Percentiles rank a stretch among this genome's conserved stretches.
These are phyloP conservation scores for Stegodyphus mimosarum DNA, from an alignment of 1,140 invertebrate species.

Conservation along the genomic window DNA sequence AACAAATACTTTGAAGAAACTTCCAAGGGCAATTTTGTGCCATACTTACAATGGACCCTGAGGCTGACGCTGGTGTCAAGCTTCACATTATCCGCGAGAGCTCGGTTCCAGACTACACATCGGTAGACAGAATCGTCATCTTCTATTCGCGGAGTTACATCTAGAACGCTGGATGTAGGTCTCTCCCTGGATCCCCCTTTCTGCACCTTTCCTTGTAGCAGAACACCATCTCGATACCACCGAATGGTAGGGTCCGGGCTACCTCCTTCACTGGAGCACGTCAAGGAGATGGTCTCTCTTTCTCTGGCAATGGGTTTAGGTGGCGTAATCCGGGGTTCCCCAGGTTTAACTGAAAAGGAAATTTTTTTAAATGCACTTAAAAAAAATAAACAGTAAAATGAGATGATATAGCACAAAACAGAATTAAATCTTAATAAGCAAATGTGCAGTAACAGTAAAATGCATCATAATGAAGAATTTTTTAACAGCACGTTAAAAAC, in stretches of 20 bases:
- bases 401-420: too few species aligned
- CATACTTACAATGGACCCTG: conserved; percentile 87
- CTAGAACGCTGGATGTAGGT: conserved; percentile 79
- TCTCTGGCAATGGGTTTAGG: conserved; percentile 80
- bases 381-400: too few species aligned
- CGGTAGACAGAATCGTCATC: conserved; percentile 85
- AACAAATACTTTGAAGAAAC: not conserved
- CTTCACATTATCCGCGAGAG: conserved; percentile 81
- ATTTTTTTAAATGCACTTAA: too few species aligned
- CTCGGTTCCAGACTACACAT: conserved; percentile 88
- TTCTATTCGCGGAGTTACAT: conserved; percentile 80
- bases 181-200: conserved; percentile 77
- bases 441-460: not conserved
- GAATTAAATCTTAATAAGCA: not conserved
- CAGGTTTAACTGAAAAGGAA: conserved; percentile 75
- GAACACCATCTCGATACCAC: conserved; percentile 71
- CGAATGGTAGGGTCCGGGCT: conserved; percentile 87
- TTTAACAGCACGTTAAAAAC: too few species aligned
- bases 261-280: conserved; percentile 85
- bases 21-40: not conserved
- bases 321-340: conserved; percentile 80
- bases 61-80: conserved; percentile 81
- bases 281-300: conserved; percentile 75
- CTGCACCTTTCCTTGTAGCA: conserved; percentile 76
- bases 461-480: not conserved